Percentiles rank a stretch among this genome's conserved stretches.
phyloP scores from a whole-genome alignment of 2,888 invertebrate species.

The Pterostichus madidus region DNA sequence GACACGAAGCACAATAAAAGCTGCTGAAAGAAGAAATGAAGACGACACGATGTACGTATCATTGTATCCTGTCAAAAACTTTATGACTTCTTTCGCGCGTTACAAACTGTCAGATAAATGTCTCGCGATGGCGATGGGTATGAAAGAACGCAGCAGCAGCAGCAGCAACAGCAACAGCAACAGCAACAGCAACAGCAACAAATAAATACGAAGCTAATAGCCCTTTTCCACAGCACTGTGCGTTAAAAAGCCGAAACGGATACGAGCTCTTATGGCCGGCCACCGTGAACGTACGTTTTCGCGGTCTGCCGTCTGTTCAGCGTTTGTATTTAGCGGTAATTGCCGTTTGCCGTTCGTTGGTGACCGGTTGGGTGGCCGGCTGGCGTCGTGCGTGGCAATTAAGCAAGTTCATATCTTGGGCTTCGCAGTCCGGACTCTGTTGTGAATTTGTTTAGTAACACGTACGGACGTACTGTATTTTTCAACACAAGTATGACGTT shows the following conservation, averaged over 20 bases:
- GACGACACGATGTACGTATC: slow-evolving; percentile 19
- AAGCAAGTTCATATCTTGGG: slow-evolving; percentile 61
- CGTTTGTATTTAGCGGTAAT: slow-evolving; percentile 55
- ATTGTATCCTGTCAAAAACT: slow-evolving; percentile 23
- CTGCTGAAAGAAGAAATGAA: slow-evolving; percentile 23
- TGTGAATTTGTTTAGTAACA: slow-evolving; percentile 62
- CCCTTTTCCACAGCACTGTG: slow-evolving; percentile 10
- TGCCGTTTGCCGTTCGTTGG: slow-evolving; percentile 35
- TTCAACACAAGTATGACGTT: slow-evolving; percentile 29
- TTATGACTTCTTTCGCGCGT: slow-evolving; percentile 18
- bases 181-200: slow-evolving; percentile 32
- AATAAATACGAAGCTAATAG: slow-evolving; percentile 58
- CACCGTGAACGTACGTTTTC: slow-evolving; percentile 50
- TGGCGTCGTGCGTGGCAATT: slow-evolving; percentile 48
- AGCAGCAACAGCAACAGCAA: slow-evolving; percentile 10
- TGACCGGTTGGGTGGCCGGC: slow-evolving; percentile 9
- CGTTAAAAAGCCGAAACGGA: slow-evolving; percentile 62
- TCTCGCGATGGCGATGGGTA: slow-evolving; percentile 9
- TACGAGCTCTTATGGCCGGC: slow-evolving; percentile 51
- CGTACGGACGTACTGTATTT: slow-evolving; percentile 33
- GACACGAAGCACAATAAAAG: slow-evolving; percentile 20
- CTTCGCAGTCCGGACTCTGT: slow-evolving; percentile 5
- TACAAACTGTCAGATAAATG: slow-evolving; percentile 31
- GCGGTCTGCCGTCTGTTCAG: slow-evolving; percentile 36
- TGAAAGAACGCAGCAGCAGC: slow-evolving; percentile 26